phyloP scores from a whole-genome alignment of 2,797 vertebrate species.

The Neostethus bicornis region DNA sequence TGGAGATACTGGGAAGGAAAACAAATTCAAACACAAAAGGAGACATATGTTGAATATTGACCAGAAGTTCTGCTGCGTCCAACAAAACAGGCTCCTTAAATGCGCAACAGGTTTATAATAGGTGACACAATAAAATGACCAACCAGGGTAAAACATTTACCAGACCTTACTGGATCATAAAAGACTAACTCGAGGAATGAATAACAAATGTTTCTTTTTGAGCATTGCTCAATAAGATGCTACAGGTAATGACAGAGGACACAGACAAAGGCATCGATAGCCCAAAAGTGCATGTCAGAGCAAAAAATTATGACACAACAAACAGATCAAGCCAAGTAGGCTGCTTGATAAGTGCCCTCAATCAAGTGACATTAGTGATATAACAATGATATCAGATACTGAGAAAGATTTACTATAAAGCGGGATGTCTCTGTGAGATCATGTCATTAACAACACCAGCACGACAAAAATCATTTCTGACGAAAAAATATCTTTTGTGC shows the following conservation, averaged over 20 bases:
- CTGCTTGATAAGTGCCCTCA: background rate
- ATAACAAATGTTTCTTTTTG: too few relatives aligned
- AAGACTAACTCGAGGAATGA: too few relatives aligned
- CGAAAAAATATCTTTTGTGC: constrained; percentile 37
- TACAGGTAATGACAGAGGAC: too few relatives aligned
- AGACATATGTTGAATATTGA: constrained; percentile 29
- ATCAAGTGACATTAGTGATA: too few relatives aligned
- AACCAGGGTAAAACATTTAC: constrained; percentile 43
- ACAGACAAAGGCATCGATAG: too few relatives aligned
- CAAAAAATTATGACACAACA: background rate
- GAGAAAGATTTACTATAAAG: background rate
- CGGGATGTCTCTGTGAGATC: constrained; percentile 27
- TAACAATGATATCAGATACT: too few relatives aligned
- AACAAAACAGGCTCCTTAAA: background rate
- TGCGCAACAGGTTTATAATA: constrained; percentile 3
- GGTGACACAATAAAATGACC: constrained; percentile 5
- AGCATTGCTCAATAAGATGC: too few relatives aligned
- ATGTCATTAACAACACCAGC: constrained; percentile 35
- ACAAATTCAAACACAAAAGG: constrained; percentile 27
- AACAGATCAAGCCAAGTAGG: background rate
- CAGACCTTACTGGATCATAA: constrained; percentile 1
- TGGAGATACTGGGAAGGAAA: constrained; percentile 63
- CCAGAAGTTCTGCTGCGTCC: constrained; percentile 11
- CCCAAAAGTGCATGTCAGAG: background rate
- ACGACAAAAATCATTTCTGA: constrained; percentile 9